Evolutionary conservation across 2,113 vertebrate genomes (phyloP), one percentile per base, ranked within the genome.

Genomic region (Lynx canadensis): DNA sequence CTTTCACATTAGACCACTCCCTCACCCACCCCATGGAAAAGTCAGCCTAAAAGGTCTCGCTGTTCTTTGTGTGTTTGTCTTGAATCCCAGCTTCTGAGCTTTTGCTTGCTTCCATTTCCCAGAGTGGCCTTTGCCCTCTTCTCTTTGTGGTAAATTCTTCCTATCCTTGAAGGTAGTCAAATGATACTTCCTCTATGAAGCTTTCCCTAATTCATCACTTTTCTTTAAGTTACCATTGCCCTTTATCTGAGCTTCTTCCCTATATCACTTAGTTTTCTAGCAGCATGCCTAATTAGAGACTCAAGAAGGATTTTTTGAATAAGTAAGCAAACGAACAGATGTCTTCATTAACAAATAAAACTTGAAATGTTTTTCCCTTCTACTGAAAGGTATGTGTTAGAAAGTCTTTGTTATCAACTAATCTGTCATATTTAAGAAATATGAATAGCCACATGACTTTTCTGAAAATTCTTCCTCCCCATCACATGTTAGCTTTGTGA

Each of bases 321-420:
- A 86, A 18, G 73, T 79, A 52, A 57, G 83, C 55, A 38, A 68
- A 23, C 57, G 19, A 45, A 79, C 19, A 79, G n/a, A 87, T 57
- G 29, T 86, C 33, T 80, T 92, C 38, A 41, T 79, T 84, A 78
- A 84, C 23, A 48, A 80, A 86, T 80, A 92, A 95, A 91, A 71
- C 25, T 95, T 86, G 41, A 87, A 69, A 41, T 86, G 4, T 41
- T 86, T 73, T 86, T 27, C 5, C 13, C 38, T 50, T 91, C 38
- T 79, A 19, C 33, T 86, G 25, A 80, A 80, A 71, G 12, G 27
- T 79, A 18, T 71, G 25, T 80, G 25, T 80, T 91, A 69, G 50
- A 86, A 91, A 80, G 36, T 33, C 81, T 31, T 89, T 90, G 45
- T 78, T 71, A 33, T 38, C 38, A 50, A 69, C 25, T 63, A 38